A percentile compares a stretch with the other conserved stretches of the same genome.
These are phyloP conservation scores for Actinia tenebrosa DNA, from an alignment of 64 coral and sea anemone genomes.

Conservation along the genomic window DNA sequence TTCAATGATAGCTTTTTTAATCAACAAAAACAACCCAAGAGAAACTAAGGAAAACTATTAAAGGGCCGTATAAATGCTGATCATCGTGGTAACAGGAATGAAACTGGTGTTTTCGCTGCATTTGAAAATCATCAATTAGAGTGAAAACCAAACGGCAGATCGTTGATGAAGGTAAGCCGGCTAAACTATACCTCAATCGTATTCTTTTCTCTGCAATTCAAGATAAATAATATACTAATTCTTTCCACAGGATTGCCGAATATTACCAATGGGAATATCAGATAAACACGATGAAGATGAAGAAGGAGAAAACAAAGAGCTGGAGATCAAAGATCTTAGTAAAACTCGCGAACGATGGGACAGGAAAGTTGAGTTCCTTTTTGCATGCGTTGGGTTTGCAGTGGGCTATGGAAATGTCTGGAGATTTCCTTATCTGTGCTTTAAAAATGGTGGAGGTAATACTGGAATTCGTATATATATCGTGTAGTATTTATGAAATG, in stretches of 20 bases:
- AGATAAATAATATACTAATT: background rate
- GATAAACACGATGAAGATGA: background rate
- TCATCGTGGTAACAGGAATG: background rate
- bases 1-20: background rate
- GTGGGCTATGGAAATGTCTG: conserved; percentile 76
- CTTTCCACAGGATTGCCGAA: background rate
- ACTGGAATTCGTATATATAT: too few relatives aligned
- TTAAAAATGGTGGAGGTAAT: conserved; percentile 63
- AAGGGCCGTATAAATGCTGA: background rate
- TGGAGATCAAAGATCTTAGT: background rate
- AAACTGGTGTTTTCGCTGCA: background rate
- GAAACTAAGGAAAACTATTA: background rate
- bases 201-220: too few relatives aligned
- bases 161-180: background rate
- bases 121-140: background rate
- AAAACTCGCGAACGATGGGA: conserved; percentile 46
- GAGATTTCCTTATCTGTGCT: conserved; percentile 72
- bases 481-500: too few relatives aligned
- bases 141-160: background rate
- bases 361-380: conserved; percentile 65
- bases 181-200: too few relatives aligned
- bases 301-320: background rate
- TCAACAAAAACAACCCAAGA: background rate
- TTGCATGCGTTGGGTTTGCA: conserved; percentile 63
- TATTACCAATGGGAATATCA: background rate